Base-by-base conservation (phyloP, 2,797 vertebrate species). In the Toxotes lorentzi region DNA sequence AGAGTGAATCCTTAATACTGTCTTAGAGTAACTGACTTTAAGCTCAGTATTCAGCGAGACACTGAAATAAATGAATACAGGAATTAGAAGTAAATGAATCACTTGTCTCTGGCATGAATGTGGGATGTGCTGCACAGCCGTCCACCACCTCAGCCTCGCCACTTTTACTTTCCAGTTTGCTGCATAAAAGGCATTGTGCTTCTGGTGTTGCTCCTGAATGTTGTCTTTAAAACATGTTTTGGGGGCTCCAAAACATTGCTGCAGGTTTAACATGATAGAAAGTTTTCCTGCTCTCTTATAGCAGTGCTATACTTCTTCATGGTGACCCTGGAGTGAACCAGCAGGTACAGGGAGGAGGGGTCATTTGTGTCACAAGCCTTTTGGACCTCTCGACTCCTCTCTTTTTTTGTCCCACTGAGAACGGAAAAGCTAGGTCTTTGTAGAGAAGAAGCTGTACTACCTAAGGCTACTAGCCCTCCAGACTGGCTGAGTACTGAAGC, bases 241-340 rank as follows among this genome's bases (percentile, higher is more conserved):
- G n/a, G n/a, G n/a, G n/a, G n/a, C n/a, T n/a, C n/a, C n/a, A n/a
- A n/a, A n/a, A n/a, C n/a, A n/a, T n/a, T n/a, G n/a, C n/a, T n/a
- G 3, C 32, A 79, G 48, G 41, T 63, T 27, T 13, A 45, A 35
- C 23, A 14, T 40, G 48, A 1, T 35, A 9, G 40, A 40, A 23
- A 3, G 0, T 10, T 9, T 32, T 68, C 13, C 50, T 58, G 7
- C 45, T 38, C 11, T 58, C 30, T 59, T 57, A 41, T 65, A 47
- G 60, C 35, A 64, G 35, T 76, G 41, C 30, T 66, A 4, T 58
- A 35, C 32, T 45, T 69, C 43, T 59, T 73, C 58, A 45, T 40
- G 51, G 72, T 91, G 93, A 93, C 93, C 94, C 88, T 81, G 76
- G 27, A 77, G 77, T 93, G 93, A 93, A 90, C 92, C 88, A 88